Evolutionary conservation across 2,888 invertebrate species (phyloP).

Genomic region (Eilema sororculum): DNA sequence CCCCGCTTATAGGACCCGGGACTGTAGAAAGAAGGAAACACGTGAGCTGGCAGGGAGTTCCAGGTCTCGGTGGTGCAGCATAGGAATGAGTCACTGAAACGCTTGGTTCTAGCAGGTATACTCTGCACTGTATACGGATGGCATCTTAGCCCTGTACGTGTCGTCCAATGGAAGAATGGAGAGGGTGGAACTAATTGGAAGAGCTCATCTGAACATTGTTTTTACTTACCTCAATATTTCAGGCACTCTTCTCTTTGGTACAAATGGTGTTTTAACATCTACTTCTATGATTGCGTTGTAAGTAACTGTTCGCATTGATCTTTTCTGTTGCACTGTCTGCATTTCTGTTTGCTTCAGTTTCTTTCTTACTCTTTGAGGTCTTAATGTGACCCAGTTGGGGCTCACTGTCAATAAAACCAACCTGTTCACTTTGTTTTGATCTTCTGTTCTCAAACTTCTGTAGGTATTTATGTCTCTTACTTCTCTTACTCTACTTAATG

Average conservation of each 20-base stretch:
- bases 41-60: too few relatives aligned
- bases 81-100: too few relatives aligned
- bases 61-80: too few relatives aligned
- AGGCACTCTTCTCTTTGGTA: background rate
- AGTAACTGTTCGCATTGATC: background rate
- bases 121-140: too few relatives aligned
- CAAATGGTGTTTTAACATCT: background rate
- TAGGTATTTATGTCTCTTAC: background rate
- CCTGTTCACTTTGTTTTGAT: background rate
- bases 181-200: too few relatives aligned
- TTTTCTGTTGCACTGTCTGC: background rate
- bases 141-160: too few relatives aligned
- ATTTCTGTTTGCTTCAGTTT: background rate
- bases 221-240: background rate
- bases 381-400: background rate
- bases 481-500: background rate
- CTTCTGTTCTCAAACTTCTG: background rate
- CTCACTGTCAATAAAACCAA: background rate
- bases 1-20: too few relatives aligned
- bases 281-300: constrained; percentile 6
- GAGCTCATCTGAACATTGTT: too few relatives aligned
- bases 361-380: background rate
- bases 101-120: too few relatives aligned
- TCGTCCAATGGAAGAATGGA: too few relatives aligned
- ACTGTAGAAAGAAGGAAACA: too few relatives aligned